Base-by-base conservation (phyloP, 2,888 invertebrate genomes). In the Cactoblastis cactorum region DNA sequence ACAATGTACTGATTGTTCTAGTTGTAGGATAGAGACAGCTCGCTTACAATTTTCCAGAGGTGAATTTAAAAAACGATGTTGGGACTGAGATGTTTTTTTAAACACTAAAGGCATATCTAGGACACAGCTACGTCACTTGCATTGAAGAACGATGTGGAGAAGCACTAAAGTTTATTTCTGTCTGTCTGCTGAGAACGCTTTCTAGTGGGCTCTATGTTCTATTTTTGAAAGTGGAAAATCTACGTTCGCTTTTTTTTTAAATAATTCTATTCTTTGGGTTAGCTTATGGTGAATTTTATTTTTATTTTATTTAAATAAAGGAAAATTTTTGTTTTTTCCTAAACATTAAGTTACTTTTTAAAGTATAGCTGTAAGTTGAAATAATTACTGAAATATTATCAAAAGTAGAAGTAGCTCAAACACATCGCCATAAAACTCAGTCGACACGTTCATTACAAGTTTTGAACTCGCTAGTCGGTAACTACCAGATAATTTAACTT, bases 81-180 rank as follows among this genome's bases (percentile, higher is more conserved):
- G 56, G 57, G 61, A 58, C 60, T 61, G 60, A 57, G 62, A 59
- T 53, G 51, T 53, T 58, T 57, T 58, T 57, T 61, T 56, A 62
- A 47, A 48, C 47, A 28, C 47, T 48, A 15, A 51, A 55, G 57
- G 61, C 67, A 62, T 67, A 74, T 70, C 69, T 75, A 62, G 72
- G 69, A 65, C 70, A 61, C 69, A 62, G 61, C 60, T 63, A 15
- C 43, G 62, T 57, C 62, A 60, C 69, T 58, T 61, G 61, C 65
- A 63, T 65, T 61, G 69, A 71, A 74, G 71, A 78, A 76, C 72
- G 72, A 71, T 68, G 74, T 71, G n/a, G n/a, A 64, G 15, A 34
- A 37, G 37, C 35, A 37, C 37, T 58, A 55, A 52, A 61, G 61
- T 62, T 60, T 60, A 65, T 64, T 61, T 61, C 60, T 59, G 63